Evolutionary conservation across 2,888 invertebrate species (phyloP).

Genomic region (Phalangium opilio): DNA sequence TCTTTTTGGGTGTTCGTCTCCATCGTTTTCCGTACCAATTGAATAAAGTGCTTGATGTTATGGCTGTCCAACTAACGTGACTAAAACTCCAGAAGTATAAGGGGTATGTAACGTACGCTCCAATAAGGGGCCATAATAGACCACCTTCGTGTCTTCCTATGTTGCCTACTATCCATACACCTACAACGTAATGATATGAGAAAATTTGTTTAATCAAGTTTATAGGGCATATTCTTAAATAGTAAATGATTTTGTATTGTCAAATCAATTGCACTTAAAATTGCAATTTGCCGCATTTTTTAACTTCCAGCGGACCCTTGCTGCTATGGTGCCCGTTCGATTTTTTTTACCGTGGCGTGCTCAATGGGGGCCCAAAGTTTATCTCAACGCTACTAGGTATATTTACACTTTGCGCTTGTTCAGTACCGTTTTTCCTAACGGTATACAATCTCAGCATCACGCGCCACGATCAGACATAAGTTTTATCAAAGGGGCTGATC

Average conservation of each 20-base stretch:
- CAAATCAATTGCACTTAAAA: conserved; percentile 6
- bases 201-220: no score
- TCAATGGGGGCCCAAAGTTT: no score
- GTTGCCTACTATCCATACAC: conserved; percentile 79
- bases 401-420: no score
- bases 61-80: conserved; percentile 17
- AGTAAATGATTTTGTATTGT: neutral
- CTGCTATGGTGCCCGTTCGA: no score
- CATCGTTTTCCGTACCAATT: conserved; percentile 62
- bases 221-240: no score
- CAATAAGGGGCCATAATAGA: conserved; percentile 50
- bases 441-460: no score
- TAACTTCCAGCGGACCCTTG: no score
- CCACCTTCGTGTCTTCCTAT: conserved; percentile 65
- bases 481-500: no score
- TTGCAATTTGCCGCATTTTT: neutral
- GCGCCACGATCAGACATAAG: no score
- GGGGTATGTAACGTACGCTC: conserved; percentile 54
- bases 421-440: no score
- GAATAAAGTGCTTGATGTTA: conserved; percentile 48
- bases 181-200: conserved; percentile 36
- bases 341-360: no score
- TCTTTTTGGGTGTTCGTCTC: conserved; percentile 47
- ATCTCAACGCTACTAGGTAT: no score
- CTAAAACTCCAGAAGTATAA: conserved; percentile 32